Percentiles rank a stretch among this genome's conserved stretches.
Evolutionary conservation across 1,140 invertebrate genomes (phyloP).

Genomic region (Megalopta genalis): DNA sequence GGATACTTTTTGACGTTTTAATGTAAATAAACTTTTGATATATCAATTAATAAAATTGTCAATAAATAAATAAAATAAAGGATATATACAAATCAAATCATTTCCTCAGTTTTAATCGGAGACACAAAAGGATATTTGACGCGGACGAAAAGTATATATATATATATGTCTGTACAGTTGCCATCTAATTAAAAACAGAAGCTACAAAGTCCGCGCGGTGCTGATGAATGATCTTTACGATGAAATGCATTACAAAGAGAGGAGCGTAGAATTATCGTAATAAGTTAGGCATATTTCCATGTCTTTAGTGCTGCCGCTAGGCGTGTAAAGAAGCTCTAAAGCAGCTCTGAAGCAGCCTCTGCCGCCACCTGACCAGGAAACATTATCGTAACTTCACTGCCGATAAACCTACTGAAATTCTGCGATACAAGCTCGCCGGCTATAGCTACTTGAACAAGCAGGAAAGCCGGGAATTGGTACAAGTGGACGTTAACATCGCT

Average conservation of each 20-base stretch:
- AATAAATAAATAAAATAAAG: no score
- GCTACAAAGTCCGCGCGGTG: no score
- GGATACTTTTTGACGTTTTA: no score
- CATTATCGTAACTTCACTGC: constrained; percentile 27
- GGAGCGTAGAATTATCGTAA: not conserved
- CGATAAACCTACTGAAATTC: constrained; percentile 29
- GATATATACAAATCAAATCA: no score
- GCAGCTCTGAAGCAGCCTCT: not conserved
- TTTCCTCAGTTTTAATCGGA: no score
- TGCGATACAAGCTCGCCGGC: constrained; percentile 19
- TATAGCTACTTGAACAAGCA: not conserved
- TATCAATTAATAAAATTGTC: no score
- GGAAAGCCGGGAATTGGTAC: constrained; percentile 35
- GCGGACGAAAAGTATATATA: no score
- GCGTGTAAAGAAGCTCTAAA: not conserved
- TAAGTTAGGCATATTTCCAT: not conserved
- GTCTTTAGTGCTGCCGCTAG: not conserved
- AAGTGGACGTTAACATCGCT: constrained; percentile 35
- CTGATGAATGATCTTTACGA: not conserved
- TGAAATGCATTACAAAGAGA: not conserved
- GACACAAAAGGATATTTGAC: no score
- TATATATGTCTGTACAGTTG: no score
- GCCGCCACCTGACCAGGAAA: constrained; percentile 1
- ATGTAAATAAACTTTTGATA: no score
- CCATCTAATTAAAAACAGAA: no score